Percentiles rank a stretch among this genome's conserved stretches.
These are phyloP conservation scores for Dromius quadrimaculatus DNA, from an alignment of 2,888 invertebrate genomes.

Conservation along the genomic window DNA sequence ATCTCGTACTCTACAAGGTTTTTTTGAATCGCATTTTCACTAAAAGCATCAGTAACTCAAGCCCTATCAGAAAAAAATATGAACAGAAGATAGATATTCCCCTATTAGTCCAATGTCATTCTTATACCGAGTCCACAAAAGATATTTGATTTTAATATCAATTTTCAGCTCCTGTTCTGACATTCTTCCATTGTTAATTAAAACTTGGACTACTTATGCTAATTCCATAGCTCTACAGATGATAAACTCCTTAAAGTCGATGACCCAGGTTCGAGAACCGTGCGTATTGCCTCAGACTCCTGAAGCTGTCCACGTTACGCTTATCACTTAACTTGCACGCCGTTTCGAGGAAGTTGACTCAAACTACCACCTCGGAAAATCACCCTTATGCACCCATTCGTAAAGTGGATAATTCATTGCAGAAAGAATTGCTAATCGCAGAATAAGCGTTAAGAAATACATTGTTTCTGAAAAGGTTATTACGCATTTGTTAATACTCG, in stretches of 20 bases:
- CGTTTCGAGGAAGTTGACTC: slow-evolving; percentile 36
- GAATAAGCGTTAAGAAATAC: slow-evolving; percentile 33
- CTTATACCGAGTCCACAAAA: too few relatives aligned
- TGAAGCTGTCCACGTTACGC: slow-evolving; percentile 39
- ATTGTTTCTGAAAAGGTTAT: slow-evolving; percentile 37
- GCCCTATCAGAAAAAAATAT: too few relatives aligned
- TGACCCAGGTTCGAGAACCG: slow-evolving; percentile 19
- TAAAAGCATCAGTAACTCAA: too few relatives aligned
- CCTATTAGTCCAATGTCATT: too few relatives aligned
- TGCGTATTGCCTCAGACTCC: slow-evolving; percentile 28
- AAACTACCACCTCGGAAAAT: not conserved
- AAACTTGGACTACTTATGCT: too few relatives aligned
- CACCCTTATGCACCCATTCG: not conserved
- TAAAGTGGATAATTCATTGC: not conserved
- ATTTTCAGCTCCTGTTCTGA: too few relatives aligned
- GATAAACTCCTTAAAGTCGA: slow-evolving; percentile 2
- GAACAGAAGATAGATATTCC: too few relatives aligned
- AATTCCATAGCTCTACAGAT: too few relatives aligned
- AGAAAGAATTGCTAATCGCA: not conserved
- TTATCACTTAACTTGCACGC: slow-evolving; percentile 24
- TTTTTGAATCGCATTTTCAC: too few relatives aligned
- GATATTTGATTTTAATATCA: too few relatives aligned
- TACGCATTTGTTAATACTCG: slow-evolving; percentile 37
- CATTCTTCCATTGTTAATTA: too few relatives aligned
- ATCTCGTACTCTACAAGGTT: too few relatives aligned